phyloP scores from a whole-genome alignment of 2,113 vertebrate species.

The Chamaetylas fuelleborni region DNA sequence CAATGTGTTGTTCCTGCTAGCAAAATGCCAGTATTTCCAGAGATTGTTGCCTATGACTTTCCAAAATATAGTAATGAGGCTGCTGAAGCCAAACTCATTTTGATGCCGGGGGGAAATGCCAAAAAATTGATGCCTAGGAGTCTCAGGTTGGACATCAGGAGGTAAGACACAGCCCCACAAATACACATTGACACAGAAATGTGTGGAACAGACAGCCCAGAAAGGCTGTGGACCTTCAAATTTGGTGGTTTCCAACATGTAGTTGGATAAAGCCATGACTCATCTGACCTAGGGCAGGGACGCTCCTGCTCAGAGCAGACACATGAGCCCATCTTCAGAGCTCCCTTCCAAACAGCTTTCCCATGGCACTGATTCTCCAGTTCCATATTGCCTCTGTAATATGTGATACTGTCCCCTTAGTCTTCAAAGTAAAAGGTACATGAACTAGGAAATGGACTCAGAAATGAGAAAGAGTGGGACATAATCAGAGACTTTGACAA shows the following conservation, averaged over 20 bases:
- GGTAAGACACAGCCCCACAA: not conserved
- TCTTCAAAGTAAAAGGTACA: not conserved
- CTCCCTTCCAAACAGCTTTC: not conserved
- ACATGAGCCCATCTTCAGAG: accelerated
- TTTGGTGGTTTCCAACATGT: not conserved
- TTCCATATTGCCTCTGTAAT: not conserved
- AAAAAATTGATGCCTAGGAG: not conserved
- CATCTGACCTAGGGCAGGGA: not conserved
- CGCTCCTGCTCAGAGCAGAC: not conserved
- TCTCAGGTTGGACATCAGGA: not conserved
- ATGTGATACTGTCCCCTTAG: not conserved
- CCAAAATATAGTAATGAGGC: not conserved
- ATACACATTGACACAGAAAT: not conserved
- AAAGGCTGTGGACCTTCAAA: not conserved
- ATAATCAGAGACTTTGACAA: not conserved
- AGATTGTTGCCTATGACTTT: not conserved
- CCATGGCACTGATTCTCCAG: not conserved
- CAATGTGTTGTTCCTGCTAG: not conserved
- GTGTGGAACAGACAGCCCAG: not conserved
- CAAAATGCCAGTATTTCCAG: not conserved
- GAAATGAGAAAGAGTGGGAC: not conserved
- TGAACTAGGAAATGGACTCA: not conserved
- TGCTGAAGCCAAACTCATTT: not conserved
- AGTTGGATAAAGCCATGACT: not conserved
- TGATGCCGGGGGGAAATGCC: not conserved